phyloP scores from a whole-genome alignment of 2,797 vertebrate species.

The Myiotriccus ornatus region DNA sequence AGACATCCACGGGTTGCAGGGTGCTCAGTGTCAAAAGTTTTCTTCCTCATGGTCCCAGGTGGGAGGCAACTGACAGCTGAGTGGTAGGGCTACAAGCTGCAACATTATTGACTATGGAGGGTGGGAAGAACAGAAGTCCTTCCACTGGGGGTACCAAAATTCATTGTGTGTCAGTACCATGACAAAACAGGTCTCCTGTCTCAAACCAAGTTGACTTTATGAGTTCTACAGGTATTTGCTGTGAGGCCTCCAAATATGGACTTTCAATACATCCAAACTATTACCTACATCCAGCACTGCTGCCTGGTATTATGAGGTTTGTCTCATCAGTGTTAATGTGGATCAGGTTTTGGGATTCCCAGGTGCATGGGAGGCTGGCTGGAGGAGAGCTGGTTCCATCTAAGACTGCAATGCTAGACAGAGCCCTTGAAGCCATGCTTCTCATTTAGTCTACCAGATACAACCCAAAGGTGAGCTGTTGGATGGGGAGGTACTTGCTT shows the following conservation, averaged over 20 bases:
- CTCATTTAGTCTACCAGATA: neutral
- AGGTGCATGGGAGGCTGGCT: neutral
- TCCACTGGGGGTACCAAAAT: neutral
- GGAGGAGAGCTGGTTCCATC: neutral
- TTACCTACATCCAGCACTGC: neutral
- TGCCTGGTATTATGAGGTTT: neutral
- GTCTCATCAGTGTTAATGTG: neutral
- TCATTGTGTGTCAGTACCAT: fast-evolving
- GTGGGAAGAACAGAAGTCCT: neutral
- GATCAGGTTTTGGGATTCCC: neutral
- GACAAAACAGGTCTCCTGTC: neutral
- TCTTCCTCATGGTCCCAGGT: neutral
- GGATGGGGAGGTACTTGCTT: neutral
- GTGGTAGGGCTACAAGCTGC: neutral
- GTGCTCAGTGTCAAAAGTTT: neutral
- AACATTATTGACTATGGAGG: neutral
- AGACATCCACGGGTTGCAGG: neutral
- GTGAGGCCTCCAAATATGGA: neutral
- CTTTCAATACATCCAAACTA: neutral
- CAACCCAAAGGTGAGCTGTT: neutral
- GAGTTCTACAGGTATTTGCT: neutral
- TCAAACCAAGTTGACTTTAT: neutral
- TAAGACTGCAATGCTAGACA: neutral
- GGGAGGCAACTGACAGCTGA: neutral
- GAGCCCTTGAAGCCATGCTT: neutral